Conservation (phyloP, 2,113 vertebrate species). For the Poicephalus gulielmi region DNA sequence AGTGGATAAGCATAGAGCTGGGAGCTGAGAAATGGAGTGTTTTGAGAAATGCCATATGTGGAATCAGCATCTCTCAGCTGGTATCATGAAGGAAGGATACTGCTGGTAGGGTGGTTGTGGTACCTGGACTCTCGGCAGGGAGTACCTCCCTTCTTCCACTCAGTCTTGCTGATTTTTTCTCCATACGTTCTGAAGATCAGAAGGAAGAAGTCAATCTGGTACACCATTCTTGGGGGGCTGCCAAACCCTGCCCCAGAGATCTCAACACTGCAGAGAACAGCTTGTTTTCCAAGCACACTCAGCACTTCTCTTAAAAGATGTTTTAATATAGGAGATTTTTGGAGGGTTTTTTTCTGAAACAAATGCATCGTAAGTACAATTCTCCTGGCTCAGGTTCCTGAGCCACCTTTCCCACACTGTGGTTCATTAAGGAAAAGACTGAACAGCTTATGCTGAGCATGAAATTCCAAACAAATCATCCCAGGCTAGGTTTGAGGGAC, state of each 20-base stretch:
- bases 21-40: background rate
- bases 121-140: background rate
- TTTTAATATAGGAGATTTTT: background rate
- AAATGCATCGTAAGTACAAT: background rate
- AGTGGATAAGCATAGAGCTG: background rate
- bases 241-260: background rate
- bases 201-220: background rate
- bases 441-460: background rate
- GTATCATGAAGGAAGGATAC: background rate
- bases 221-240: background rate
- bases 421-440: background rate
- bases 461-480: background rate
- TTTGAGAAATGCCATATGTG: background rate
- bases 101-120: background rate
- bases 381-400: background rate
- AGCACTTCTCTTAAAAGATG: background rate
- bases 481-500: background rate
- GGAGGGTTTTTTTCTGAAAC: background rate
- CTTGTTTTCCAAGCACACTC: background rate
- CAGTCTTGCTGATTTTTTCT: background rate
- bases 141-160: background rate
- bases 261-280: background rate
- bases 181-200: background rate
- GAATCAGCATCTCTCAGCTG: background rate
- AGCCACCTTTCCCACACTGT: constrained; percentile 11